Evolutionary conservation across 1,140 invertebrate species (phyloP).

Genomic region (Lepidostoma basale): DNA sequence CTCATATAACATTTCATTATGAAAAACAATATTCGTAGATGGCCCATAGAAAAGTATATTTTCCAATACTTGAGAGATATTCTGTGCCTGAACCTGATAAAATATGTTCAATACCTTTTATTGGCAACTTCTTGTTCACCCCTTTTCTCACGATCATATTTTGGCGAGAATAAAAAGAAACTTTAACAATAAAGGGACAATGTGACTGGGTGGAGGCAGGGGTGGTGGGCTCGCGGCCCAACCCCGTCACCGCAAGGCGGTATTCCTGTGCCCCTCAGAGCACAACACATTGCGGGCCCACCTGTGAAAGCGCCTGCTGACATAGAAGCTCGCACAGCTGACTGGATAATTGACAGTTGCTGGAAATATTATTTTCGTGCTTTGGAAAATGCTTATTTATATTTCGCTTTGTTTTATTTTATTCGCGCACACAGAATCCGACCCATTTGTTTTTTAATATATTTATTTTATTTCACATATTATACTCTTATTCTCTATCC

Average conservation of each 20-base stretch:
- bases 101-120: no score
- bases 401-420: background rate
- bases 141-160: background rate
- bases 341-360: conserved; percentile 1
- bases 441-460: no score
- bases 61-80: no score
- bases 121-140: background rate
- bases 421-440: no score
- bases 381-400: background rate
- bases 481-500: no score
- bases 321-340: background rate
- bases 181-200: background rate
- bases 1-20: no score
- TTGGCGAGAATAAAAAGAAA: background rate
- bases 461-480: no score
- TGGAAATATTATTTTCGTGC: conserved; percentile 8
- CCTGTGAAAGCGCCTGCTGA: background rate
- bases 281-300: background rate
- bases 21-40: no score
- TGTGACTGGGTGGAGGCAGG: background rate
- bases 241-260: no score
- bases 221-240: no score
- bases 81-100: no score
- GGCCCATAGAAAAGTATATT: no score
- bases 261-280: background rate